Conservation (phyloP, 2,888 invertebrate species). For the Hyalella azteca region DNA sequence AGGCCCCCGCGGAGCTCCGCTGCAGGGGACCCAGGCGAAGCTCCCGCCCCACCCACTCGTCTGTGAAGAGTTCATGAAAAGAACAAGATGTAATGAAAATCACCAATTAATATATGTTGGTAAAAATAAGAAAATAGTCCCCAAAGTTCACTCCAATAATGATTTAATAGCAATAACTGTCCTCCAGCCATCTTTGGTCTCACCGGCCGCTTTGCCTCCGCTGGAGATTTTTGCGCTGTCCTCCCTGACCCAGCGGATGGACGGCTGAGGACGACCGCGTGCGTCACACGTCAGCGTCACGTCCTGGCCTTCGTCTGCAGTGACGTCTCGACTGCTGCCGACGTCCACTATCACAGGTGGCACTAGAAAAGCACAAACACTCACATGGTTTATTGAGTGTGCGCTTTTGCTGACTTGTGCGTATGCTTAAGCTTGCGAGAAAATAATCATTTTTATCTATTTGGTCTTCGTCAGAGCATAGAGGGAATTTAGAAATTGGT, state of each 20-base stretch:
- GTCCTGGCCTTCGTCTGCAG: slow-evolving; percentile 61
- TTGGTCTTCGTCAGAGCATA: too few relatives aligned
- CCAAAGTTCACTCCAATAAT: too few relatives aligned
- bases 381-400: too few relatives aligned
- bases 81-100: background rate
- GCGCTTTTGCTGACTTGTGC: too few relatives aligned
- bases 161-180: too few relatives aligned
- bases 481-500: too few relatives aligned
- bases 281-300: slow-evolving; percentile 61
- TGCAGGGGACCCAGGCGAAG: slow-evolving; percentile 8
- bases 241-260: slow-evolving; percentile 90
- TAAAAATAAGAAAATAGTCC: background rate
- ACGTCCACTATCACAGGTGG: slow-evolving; percentile 14
- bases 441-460: too few relatives aligned
- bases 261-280: slow-evolving; percentile 67
- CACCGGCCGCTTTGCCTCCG: slow-evolving; percentile 64
- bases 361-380: too few relatives aligned
- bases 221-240: slow-evolving; percentile 87
- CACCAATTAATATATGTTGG: too few relatives aligned
- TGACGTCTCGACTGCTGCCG: slow-evolving; percentile 60
- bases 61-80: background rate
- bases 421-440: too few relatives aligned
- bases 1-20: slow-evolving; percentile 5
- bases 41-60: slow-evolving; percentile 29
- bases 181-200: too few relatives aligned